phyloP scores from a whole-genome alignment of 92 coral and sea anemone genomes.

The Phenganax stokvisi region DNA sequence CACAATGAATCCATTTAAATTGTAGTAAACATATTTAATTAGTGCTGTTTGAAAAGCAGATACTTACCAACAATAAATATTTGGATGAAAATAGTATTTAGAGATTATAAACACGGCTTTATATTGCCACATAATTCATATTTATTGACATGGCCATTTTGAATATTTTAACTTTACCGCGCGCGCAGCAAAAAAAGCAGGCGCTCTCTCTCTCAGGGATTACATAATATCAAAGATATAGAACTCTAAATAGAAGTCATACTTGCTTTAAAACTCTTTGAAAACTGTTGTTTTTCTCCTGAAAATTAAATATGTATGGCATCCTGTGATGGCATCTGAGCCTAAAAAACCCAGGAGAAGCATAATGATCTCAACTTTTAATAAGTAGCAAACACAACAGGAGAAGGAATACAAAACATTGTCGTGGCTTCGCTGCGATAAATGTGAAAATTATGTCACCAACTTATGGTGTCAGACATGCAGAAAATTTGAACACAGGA shows the following conservation, averaged over 20 bases:
- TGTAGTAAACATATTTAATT: neutral
- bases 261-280: too few species aligned
- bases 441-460: neutral
- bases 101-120: neutral
- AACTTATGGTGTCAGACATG: conserved; percentile 8
- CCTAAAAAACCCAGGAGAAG: neutral
- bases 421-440: conserved; percentile 2
- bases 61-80: neutral
- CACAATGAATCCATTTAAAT: neutral
- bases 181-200: too few species aligned
- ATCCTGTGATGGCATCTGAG: neutral
- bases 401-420: neutral
- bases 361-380: neutral
- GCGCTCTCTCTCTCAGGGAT: too few species aligned
- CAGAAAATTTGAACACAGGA: neutral
- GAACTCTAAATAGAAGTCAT: too few species aligned
- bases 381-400: neutral
- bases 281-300: neutral
- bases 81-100: neutral
- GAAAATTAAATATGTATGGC: neutral
- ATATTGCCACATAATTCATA: neutral
- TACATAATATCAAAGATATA: neutral
- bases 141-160: neutral
- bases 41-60: neutral
- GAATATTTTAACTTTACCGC: neutral